Conservation (phyloP, 2,888 invertebrate genomes). For the Netelia inedita region DNA sequence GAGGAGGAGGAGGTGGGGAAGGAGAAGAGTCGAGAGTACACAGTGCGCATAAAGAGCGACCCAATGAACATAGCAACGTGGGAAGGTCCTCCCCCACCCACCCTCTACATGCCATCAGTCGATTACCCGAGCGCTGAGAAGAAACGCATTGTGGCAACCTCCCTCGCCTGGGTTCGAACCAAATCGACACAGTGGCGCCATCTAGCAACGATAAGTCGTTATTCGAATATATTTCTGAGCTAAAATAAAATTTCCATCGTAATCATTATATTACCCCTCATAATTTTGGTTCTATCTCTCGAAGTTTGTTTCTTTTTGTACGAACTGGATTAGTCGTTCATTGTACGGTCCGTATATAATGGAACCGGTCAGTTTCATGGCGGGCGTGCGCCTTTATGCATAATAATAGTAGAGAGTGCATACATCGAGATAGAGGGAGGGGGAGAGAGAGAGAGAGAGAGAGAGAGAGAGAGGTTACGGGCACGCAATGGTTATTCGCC, state of each 20-base stretch:
- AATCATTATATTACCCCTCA: background rate
- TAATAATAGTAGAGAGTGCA: slow-evolving; percentile 10
- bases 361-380: slow-evolving; percentile 31
- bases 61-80: slow-evolving; percentile 55
- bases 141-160: slow-evolving; percentile 42
- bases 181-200: too few species aligned
- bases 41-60: slow-evolving; percentile 18
- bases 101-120: slow-evolving; percentile 16
- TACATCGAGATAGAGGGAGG: background rate
- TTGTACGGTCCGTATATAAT: background rate
- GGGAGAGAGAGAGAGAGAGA: too few species aligned
- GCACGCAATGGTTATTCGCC: slow-evolving; percentile 58
- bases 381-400: background rate
- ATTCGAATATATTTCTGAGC: background rate
- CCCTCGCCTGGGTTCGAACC: background rate
- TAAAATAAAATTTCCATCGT: background rate
- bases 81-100: slow-evolving; percentile 17
- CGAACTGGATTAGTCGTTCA: background rate
- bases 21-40: slow-evolving; percentile 31
- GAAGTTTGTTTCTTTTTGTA: background rate
- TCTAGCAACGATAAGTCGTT: background rate
- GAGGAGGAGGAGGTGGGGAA: slow-evolving; percentile 7
- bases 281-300: background rate
- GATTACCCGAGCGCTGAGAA: slow-evolving; percentile 33
- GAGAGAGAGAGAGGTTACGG: slow-evolving; percentile 6